Base-by-base conservation (phyloP, 2,113 vertebrate genomes). In the Nestor notabilis region DNA sequence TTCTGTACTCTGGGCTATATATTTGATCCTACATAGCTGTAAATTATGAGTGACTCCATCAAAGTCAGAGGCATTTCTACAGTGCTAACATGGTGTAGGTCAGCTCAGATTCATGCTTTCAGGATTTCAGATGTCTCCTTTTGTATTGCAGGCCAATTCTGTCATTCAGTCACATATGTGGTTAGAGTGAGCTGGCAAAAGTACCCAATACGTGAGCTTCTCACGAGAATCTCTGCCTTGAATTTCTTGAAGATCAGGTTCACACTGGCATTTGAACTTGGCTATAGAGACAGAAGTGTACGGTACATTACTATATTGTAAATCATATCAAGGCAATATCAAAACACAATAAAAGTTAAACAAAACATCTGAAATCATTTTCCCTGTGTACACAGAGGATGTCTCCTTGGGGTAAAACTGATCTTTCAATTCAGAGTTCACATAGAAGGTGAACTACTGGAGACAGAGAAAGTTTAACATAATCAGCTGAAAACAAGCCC, bases 41-140 rank as follows among this genome's bases (percentile, higher is more conserved):
- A 95, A 97, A 95, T 96, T 37, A 82, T 56, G 94, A 97, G 83
- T 46, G 90, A 72, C 83, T 97, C 90, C 96, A 82, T 95, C 96
- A 95, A 91, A 97, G 96, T 82, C 94, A 68, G 83, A 82, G 83
- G 80, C 92, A 63, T 72, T 82, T 25, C 78, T 35, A 75, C 90
- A 46, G 84, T 24, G 90, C 87, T 89, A 87, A n/a, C 86, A 39
- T 1, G 9, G 92, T 44, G 78, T 56, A 89, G 83, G 83, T 87
- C 95, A 84, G 90, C 83, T 75, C 52, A 19, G 41, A 87, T 55
- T 12, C 5, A 56, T 3, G 83, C 72, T 95, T 19, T 10, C 64
- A 55, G 69, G 13, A 35, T 90, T 75, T 63, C 85, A 61, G 37
- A 33, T 8, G 39, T 47, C 76, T 86, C 55, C 49, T 60, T n/a